Evolutionary conservation across 2,888 invertebrate species (phyloP).

Genomic region (Drosophila fulvimacula): DNA sequence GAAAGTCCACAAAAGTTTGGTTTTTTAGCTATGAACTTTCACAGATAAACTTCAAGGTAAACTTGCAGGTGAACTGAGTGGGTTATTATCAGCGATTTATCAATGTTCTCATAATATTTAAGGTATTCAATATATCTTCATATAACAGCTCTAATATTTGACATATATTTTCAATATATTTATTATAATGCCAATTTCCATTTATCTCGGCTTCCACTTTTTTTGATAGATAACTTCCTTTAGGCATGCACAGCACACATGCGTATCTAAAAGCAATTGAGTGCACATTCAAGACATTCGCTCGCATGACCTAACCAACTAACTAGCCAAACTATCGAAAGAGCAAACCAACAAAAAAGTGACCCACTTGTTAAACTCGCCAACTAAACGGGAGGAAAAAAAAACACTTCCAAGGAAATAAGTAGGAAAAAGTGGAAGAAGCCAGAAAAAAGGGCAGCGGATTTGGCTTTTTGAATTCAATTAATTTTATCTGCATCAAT

Average conservation of each 20-base stretch:
- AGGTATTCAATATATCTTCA: not conserved
- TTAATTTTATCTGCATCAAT: constrained; percentile 79
- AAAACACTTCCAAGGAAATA: constrained; percentile 26
- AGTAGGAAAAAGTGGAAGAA: constrained; percentile 33
- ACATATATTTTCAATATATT: not conserved
- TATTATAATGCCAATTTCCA: not conserved
- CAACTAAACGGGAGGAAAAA: constrained; percentile 1
- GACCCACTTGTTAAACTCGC: constrained; percentile 54
- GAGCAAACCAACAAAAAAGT: constrained; percentile 5
- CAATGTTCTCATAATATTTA: not conserved
- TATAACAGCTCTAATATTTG: not conserved
- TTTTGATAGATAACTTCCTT: constrained; percentile 2
- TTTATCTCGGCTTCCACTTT: not conserved
- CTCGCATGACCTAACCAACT: constrained; percentile 58
- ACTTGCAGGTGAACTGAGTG: constrained; percentile 5
- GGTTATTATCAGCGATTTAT: constrained; percentile 7
- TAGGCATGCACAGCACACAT: constrained; percentile 5
- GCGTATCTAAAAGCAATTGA: constrained; percentile 9
- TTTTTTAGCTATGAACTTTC: constrained; percentile 6
- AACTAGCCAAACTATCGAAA: constrained; percentile 51
- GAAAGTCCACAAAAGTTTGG: constrained; percentile 38
- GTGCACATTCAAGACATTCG: constrained; percentile 30
- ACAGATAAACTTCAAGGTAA: constrained; percentile 32
- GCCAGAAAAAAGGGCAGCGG: constrained; percentile 55
- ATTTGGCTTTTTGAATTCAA: constrained; percentile 78